These are phyloP conservation scores for Armadillidium nasatum DNA, from an alignment of 1,140 invertebrate genomes.

Conservation along the genomic window DNA sequence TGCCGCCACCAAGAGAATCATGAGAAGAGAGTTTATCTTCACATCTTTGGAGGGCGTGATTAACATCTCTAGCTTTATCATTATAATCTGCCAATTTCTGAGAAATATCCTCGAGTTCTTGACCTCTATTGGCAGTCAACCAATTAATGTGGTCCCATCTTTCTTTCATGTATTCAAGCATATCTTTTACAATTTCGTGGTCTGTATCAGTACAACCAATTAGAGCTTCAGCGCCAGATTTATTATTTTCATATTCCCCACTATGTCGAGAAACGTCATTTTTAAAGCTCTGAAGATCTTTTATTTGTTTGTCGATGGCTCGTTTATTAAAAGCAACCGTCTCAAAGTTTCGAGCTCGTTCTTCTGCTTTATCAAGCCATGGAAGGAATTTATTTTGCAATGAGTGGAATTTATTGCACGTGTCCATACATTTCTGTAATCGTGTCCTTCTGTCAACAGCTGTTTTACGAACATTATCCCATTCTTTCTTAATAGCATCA, in stretches of 20 bases:
- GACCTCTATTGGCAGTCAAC: constrained; percentile 59
- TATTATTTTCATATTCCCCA: constrained; percentile 85
- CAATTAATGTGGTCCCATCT: constrained; percentile 84
- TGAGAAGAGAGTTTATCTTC: constrained; percentile 81
- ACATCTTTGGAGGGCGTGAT: constrained; percentile 73
- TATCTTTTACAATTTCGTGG: constrained; percentile 78
- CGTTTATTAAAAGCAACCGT: constrained; percentile 72
- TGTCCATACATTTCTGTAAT: constrained; percentile 82
- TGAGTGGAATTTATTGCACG: constrained; percentile 83
- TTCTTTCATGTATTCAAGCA: constrained; percentile 71
- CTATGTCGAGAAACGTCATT: constrained; percentile 87
- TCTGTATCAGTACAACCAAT: constrained; percentile 75
- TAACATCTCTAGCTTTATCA: constrained; percentile 75
- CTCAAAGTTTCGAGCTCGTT: constrained; percentile 71
- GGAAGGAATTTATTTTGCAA: constrained; percentile 77
- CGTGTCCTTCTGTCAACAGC: constrained; percentile 75
- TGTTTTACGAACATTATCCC: constrained; percentile 83
- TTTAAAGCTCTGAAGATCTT: constrained; percentile 81
- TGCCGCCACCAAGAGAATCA: constrained; percentile 68
- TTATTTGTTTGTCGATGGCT: constrained; percentile 80
- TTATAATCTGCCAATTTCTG: constrained; percentile 75
- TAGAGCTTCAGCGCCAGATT: constrained; percentile 77
- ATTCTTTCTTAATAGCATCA: constrained; percentile 78
- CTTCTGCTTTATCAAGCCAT: constrained; percentile 81
- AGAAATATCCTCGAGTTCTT: constrained; percentile 77